Evolutionary conservation across 2,113 vertebrate species (phyloP).

Genomic region (Geococcyx californianus): DNA sequence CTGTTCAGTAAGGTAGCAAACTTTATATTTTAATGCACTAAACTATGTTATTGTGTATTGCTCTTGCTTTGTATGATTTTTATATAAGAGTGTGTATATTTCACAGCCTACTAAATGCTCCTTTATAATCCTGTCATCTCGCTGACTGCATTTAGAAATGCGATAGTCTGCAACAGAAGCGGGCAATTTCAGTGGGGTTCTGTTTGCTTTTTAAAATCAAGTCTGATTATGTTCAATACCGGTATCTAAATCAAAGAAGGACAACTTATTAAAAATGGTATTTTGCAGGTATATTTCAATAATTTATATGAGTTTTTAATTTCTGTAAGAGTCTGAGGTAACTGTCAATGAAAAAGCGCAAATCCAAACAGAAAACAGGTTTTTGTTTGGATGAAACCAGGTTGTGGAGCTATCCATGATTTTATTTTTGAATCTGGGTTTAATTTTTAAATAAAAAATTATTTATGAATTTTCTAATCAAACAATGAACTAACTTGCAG

Average conservation of each 20-base stretch:
- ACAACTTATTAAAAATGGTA: neutral
- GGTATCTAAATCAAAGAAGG: neutral
- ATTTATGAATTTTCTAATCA: slow-evolving; percentile 30
- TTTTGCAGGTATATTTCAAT: neutral
- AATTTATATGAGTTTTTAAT: neutral
- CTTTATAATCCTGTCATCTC: neutral
- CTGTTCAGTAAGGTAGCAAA: neutral
- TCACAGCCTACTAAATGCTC: neutral
- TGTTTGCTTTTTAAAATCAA: neutral
- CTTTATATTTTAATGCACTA: neutral
- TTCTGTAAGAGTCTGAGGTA: neutral
- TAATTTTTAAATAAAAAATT: neutral
- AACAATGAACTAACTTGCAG: slow-evolving; percentile 29
- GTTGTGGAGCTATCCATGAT: neutral
- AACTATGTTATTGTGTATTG: slow-evolving; percentile 19
- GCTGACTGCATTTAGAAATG: neutral
- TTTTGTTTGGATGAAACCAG: neutral
- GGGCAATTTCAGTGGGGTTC: neutral
- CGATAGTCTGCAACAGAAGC: neutral
- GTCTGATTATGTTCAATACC: neutral
- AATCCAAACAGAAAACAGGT: neutral
- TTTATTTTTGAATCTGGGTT: neutral
- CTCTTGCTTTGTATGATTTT: slow-evolving; percentile 26
- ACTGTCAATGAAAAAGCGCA: neutral
- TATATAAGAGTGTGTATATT: neutral